phyloP scores from a whole-genome alignment of 2,797 vertebrate genomes.

The Coilia nasus region DNA sequence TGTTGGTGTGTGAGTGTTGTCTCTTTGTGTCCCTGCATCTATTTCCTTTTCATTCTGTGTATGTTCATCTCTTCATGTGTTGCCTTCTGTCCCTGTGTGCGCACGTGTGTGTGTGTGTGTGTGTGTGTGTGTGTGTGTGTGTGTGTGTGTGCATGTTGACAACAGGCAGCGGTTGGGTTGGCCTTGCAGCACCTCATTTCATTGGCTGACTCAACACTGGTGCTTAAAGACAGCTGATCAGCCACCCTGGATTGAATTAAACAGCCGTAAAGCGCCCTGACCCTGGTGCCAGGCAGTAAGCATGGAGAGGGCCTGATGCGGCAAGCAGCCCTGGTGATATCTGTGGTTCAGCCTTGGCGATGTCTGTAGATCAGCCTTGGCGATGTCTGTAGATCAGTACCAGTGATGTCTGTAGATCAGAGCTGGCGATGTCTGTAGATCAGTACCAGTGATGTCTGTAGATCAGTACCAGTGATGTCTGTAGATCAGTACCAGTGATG shows the following conservation, averaged over 20 bases:
- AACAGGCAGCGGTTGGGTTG: neutral
- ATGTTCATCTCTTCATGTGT: neutral
- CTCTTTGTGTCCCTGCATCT: neutral
- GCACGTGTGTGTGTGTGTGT: neutral
- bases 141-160: neutral
- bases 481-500: too few species aligned
- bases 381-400: too few species aligned
- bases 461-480: too few species aligned
- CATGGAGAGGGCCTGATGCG: slow-evolving; percentile 20
- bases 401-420: too few species aligned
- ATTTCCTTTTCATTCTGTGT: too few species aligned
- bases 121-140: neutral
- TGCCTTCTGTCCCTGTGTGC: neutral
- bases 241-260: slow-evolving; percentile 39
- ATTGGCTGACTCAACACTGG: neutral
- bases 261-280: slow-evolving; percentile 19
- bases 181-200: neutral
- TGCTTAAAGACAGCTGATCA: neutral
- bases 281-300: slow-evolving; percentile 32
- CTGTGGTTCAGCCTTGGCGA: too few species aligned
- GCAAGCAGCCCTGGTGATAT: neutral
- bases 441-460: too few species aligned
- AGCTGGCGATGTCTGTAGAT: too few species aligned
- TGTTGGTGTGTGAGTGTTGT: too few species aligned
- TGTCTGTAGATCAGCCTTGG: too few species aligned